Evolutionary conservation across 2,797 vertebrate species (phyloP), one percentile per base, ranked within the genome.

Genomic region (Lepidocolaptes lacrymiger): DNA sequence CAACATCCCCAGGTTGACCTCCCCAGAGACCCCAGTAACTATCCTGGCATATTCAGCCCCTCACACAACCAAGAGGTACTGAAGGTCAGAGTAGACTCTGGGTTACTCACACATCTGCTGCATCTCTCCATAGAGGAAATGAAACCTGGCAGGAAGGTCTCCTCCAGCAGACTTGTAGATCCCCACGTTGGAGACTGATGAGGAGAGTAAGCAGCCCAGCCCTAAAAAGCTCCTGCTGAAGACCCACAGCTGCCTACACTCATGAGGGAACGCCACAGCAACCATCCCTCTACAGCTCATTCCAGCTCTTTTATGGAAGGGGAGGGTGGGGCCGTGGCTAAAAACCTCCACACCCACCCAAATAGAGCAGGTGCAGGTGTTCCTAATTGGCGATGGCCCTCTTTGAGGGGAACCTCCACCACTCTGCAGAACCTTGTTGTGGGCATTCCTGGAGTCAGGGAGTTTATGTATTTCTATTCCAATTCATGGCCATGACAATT

Each of bases 241-340:
- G 2, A 5, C 24, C 34, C 46, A 68, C 66, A 78, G 27, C 10
- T 61, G 4, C 1, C 13, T 17, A 9, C 9, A 2, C 26, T 51
- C 4, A 48, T 2, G 1, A 24, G 4, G 4, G 14, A 88, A 0
- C 23, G 56, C 4, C 49, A 41, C 52, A 68, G 22, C 41, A 46
- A 5, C 2, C 15, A 22, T 1, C 0, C 14, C 15, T 15, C 17
- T 49, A 54, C 3, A 0, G 0, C 14, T 15, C 19, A 0, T 49
- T 76, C 9, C 21, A 7, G 1, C 36, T 39, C n/a, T 27, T 85
- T 79, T 85, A 59, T 62, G 7, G 52, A 1, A 10, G n/a, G 32
- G 9, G 9, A 77, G 28, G 61, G 59, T 4, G 6, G 27, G 13
- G 14, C 37, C 10, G 5, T 5, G 22, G n/a, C 23, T 69, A 51